Percentiles rank a stretch among this genome's conserved stretches.
Evolutionary conservation across 1,140 invertebrate species (phyloP).

Genomic region (Hypsibius dujardini): DNA sequence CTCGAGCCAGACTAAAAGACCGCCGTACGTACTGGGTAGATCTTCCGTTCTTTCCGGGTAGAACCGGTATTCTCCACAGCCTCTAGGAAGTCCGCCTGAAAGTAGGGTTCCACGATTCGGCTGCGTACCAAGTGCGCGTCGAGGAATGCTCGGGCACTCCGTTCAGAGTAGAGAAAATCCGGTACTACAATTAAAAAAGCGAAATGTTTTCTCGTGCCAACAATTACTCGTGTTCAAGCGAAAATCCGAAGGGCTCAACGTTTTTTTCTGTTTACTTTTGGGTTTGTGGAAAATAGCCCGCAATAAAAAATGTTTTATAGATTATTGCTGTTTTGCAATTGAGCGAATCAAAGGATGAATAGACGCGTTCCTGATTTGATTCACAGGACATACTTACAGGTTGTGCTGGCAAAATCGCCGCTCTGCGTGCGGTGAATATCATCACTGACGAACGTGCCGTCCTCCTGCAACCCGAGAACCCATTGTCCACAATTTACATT

Average conservation of each 20-base stretch:
- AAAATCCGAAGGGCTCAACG: too few relatives aligned
- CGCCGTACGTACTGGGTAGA: neutral
- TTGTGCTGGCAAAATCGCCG: conserved; percentile 14
- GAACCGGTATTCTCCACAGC: neutral
- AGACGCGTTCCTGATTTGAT: neutral
- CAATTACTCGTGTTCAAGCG: too few relatives aligned
- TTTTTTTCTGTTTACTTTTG: too few relatives aligned
- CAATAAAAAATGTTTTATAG: too few relatives aligned
- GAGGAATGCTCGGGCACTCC: neutral
- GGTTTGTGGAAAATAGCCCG: too few relatives aligned
- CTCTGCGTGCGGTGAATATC: neutral
- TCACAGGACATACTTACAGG: neutral
- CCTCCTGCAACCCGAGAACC: neutral
- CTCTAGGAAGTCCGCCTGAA: conserved; percentile 7
- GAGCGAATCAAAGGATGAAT: neutral
- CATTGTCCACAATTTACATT: too few relatives aligned
- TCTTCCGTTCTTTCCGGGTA: neutral
- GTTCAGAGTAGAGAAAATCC: neutral
- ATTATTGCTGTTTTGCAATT: too few relatives aligned
- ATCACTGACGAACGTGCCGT: conserved; percentile 12
- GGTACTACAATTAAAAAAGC: neutral
- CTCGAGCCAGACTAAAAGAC: neutral
- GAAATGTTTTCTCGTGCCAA: too few relatives aligned
- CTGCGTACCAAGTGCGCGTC: neutral
- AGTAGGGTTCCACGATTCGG: conserved; percentile 2